These are phyloP conservation scores for Spheniscus mendiculus DNA, from an alignment of 2,113 vertebrate species.

Conservation along the genomic window DNA sequence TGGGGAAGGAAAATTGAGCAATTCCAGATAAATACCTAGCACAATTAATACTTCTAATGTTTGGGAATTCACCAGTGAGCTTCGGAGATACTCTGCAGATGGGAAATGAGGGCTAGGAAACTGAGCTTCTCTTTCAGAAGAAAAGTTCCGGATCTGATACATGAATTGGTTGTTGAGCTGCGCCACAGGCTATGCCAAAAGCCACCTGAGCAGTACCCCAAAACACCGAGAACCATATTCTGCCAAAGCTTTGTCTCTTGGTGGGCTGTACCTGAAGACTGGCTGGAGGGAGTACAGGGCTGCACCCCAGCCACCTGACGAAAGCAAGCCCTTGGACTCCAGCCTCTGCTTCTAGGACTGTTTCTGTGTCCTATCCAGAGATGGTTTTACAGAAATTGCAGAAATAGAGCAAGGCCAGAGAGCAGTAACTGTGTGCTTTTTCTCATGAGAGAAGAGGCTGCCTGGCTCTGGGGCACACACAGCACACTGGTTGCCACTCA, in stretches of 20 bases:
- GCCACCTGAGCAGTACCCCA: background rate
- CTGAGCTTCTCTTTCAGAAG: background rate
- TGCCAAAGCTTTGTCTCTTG: background rate
- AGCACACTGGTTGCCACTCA: background rate
- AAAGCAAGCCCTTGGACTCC: background rate
- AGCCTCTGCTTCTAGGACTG: background rate
- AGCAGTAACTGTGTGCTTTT: background rate
- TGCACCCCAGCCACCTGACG: background rate
- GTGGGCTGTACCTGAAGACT: background rate
- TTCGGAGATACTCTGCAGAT: background rate
- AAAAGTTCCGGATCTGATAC: background rate
- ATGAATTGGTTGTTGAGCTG: background rate
- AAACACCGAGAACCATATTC: accelerated
- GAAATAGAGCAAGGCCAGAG: background rate
- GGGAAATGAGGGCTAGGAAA: background rate
- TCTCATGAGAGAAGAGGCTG: background rate
- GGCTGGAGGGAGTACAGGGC: background rate
- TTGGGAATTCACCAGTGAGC: background rate
- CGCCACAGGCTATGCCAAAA: background rate
- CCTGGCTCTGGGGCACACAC: background rate
- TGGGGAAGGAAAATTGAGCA: background rate
- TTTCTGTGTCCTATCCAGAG: background rate
- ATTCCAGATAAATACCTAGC: background rate
- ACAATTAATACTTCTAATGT: background rate
- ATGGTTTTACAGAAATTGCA: too few species aligned